Evolutionary conservation across 2,113 vertebrate genomes (phyloP), one percentile per base, ranked within the genome.

Genomic region (Misgurnus anguillicaudatus): DNA sequence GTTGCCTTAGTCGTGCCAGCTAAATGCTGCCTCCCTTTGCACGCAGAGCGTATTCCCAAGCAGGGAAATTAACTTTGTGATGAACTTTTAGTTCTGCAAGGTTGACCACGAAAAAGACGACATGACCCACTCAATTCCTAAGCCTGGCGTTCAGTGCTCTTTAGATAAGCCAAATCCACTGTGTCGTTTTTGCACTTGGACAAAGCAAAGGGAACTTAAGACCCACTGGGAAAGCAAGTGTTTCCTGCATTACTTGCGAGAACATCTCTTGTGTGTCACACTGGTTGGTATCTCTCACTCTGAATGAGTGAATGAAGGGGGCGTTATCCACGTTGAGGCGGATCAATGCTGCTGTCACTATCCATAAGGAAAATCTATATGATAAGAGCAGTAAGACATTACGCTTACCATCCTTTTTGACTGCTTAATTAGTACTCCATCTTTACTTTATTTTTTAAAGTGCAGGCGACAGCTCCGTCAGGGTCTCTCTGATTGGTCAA

Each of bases 301-400:
- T 14, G 5, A 36, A 84, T 45, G 63, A 60, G 76, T 60, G 41
- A 61, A 60, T 66, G 78, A 68, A 73, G 77, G 61, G 64, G 75
- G 67, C 55, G 45, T 70, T 41, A 42, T 47, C 38, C 19, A 6
- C 64, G 10, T 14, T 9, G 76, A 70, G 71, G 80, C 77, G 80
- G 79, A 87, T 90, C 67, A 75, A 86, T 88, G 78, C 58, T 8
- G 45, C 63, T 78, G 83, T 87, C 83, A 70, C 61, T 81, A 82
- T 53, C 66, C 58, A 78, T 83, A 42, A 78, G 80, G 71, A 85
- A 65, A 86, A 86, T 88, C 81, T 66, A 82, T 85, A 74, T 64
- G 51, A 83, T 83, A 72, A 83, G 66, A 60, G 61, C 71, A 36
- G 19, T 6, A 21, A 62, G 64, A 70, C 13, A 67, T 66, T 38